Percentiles rank a stretch among this genome's conserved stretches.
Evolutionary conservation across 1,140 invertebrate genomes (phyloP).

Genomic region (Drosophila ohnishii): DNA sequence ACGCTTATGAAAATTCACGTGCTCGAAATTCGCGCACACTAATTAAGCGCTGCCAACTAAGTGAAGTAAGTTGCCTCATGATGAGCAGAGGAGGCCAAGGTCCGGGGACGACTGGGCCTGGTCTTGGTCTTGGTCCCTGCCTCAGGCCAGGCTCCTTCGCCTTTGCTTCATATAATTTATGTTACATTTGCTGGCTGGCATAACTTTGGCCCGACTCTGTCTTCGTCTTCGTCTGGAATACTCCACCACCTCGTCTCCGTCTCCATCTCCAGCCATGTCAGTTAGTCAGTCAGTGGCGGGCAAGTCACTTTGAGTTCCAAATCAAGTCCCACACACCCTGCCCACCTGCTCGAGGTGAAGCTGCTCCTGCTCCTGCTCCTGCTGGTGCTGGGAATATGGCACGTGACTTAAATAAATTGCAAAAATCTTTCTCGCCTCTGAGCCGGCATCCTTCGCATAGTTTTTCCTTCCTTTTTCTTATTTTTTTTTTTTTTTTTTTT

Average conservation of each 20-base stretch:
- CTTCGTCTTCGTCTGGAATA: constrained; percentile 13
- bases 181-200: constrained; percentile 79
- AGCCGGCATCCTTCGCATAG: constrained; percentile 72
- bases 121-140: constrained; percentile 4
- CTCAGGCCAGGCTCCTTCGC: constrained; percentile 65
- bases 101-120: not conserved
- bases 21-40: constrained; percentile 79
- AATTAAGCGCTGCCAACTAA: constrained; percentile 79
- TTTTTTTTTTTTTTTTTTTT: constrained; percentile 23
- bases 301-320: constrained; percentile 78
- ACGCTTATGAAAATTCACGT: constrained; percentile 78
- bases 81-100: constrained; percentile 36
- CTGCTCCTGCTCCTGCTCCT: not conserved
- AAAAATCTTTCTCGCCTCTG: constrained; percentile 77
- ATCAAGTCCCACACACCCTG: constrained; percentile 57
- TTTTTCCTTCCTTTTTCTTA: constrained; percentile 32
- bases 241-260: not conserved
- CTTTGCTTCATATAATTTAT: constrained; percentile 79
- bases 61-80: constrained; percentile 75
- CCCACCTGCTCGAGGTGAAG: not conserved
- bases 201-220: constrained; percentile 62
- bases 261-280: constrained; percentile 26
- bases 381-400: constrained; percentile 61
- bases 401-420: constrained; percentile 81
- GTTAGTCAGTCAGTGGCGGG: constrained; percentile 59